A percentile compares a stretch with the other conserved stretches of the same genome.
phyloP scores from a whole-genome alignment of 2,888 invertebrate genomes.

The Blera fallax region DNA sequence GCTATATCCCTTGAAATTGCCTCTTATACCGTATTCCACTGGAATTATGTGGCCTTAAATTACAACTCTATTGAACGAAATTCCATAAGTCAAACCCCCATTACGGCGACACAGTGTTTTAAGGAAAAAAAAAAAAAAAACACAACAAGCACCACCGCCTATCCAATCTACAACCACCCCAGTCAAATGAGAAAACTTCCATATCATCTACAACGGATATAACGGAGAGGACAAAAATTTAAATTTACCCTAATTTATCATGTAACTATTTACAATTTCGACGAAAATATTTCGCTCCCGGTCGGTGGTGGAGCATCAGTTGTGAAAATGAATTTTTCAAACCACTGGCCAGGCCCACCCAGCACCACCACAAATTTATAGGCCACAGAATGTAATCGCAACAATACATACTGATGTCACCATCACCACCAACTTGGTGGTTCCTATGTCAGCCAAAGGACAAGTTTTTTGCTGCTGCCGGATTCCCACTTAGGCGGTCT shows the following conservation, averaged over 20 bases:
- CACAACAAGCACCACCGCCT: too few species aligned
- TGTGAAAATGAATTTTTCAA: constrained; percentile 14
- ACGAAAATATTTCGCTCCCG: background rate
- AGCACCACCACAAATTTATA: background rate
- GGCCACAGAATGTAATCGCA: constrained; percentile 31
- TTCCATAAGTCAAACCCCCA: background rate
- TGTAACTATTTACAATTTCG: constrained; percentile 27
- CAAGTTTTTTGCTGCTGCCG: background rate
- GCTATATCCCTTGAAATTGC: too few species aligned
- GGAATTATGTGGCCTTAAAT: background rate
- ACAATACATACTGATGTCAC: constrained; percentile 14
- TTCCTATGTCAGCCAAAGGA: background rate
- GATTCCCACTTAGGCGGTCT: background rate
- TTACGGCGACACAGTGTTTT: background rate
- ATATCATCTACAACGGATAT: background rate
- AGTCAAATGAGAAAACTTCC: constrained; percentile 1
- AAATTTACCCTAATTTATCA: constrained; percentile 43
- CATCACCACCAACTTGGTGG: background rate
- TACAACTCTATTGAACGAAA: background rate
- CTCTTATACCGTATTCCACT: background rate
- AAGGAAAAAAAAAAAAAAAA: background rate
- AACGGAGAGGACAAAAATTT: constrained; percentile 18
- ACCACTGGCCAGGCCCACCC: background rate
- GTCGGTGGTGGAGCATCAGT: background rate
- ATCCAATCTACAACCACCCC: background rate